Evolutionary conservation across 2,888 invertebrate genomes (phyloP).

Genomic region (Drosophila algonquin): DNA sequence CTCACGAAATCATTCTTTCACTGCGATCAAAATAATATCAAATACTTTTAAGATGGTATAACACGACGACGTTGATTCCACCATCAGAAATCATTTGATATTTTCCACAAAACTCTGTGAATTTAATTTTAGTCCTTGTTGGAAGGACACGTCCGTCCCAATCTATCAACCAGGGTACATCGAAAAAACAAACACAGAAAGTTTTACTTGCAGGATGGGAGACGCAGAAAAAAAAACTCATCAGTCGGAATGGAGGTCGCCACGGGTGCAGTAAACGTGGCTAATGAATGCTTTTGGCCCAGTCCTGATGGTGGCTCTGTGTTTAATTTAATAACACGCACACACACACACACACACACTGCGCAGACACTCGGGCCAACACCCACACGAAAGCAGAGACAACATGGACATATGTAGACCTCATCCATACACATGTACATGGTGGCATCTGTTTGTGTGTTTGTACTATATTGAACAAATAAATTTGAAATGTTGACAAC

Average conservation of each 20-base stretch:
- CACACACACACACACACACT: slow-evolving; percentile 19
- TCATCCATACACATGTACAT: slow-evolving; percentile 43
- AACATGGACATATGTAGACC: slow-evolving; percentile 42
- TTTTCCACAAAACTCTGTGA: no score
- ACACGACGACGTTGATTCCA: no score
- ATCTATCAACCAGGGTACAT: slow-evolving; percentile 20
- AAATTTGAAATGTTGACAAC: slow-evolving; percentile 80
- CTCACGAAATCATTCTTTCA: background rate
- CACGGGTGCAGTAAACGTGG: slow-evolving; percentile 79
- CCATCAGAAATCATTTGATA: no score
- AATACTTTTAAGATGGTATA: background rate
- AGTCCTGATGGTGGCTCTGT: slow-evolving; percentile 55
- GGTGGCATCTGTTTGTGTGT: slow-evolving; percentile 56
- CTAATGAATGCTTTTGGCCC: slow-evolving; percentile 80
- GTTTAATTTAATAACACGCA: slow-evolving; percentile 65
- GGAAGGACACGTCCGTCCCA: background rate
- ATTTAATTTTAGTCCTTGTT: background rate
- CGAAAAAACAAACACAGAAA: slow-evolving; percentile 59
- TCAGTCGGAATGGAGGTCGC: slow-evolving; percentile 78
- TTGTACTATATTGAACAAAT: slow-evolving; percentile 72
- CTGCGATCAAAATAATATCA: background rate
- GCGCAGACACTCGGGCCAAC: background rate
- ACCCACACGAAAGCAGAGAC: slow-evolving; percentile 18
- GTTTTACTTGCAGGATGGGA: slow-evolving; percentile 55
- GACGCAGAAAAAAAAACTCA: slow-evolving; percentile 64